Evolutionary conservation across 1,140 invertebrate genomes (phyloP).

Genomic region (Papilio xuthus): DNA sequence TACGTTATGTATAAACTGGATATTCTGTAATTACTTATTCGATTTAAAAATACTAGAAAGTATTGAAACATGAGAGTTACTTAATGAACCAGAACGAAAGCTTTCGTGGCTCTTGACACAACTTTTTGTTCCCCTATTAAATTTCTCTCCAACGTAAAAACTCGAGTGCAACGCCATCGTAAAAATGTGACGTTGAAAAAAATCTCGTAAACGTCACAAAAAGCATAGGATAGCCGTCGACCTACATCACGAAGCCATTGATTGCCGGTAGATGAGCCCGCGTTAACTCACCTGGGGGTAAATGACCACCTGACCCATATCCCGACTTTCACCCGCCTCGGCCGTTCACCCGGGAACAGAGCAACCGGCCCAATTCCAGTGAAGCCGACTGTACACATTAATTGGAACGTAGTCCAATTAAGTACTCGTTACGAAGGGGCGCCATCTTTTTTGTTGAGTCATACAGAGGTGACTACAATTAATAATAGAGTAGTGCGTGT

Average conservation of each 20-base stretch:
- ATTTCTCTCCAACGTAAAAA: not conserved
- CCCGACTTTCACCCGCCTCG: slow-evolving; percentile 68
- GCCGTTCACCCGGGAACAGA: slow-evolving; percentile 73
- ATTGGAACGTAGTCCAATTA: slow-evolving; percentile 78
- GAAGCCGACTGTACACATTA: slow-evolving; percentile 59
- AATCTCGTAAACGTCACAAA: slow-evolving; percentile 2
- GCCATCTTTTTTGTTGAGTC: slow-evolving; percentile 30
- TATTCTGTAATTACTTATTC: not conserved
- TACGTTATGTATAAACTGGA: not conserved
- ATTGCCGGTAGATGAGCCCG: slow-evolving; percentile 10
- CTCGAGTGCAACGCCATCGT: not conserved
- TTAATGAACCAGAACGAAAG: slow-evolving; percentile 3
- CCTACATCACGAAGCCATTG: slow-evolving; percentile 27
- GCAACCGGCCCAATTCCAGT: slow-evolving; percentile 67
- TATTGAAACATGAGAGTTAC: not conserved
- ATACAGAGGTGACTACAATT: not conserved
- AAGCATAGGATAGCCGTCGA: slow-evolving; percentile 22
- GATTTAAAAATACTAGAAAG: not conserved
- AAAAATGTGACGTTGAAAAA: slow-evolving; percentile 9
- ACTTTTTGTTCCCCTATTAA: not conserved
- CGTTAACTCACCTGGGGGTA: slow-evolving; percentile 66
- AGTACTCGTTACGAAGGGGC: slow-evolving; percentile 64
- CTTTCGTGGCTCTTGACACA: not conserved
- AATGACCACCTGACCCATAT: slow-evolving; percentile 78
- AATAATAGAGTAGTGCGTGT: slow-evolving; percentile 1